Base-by-base conservation (phyloP, 2,113 vertebrate species). In the Perca fluviatilis region DNA sequence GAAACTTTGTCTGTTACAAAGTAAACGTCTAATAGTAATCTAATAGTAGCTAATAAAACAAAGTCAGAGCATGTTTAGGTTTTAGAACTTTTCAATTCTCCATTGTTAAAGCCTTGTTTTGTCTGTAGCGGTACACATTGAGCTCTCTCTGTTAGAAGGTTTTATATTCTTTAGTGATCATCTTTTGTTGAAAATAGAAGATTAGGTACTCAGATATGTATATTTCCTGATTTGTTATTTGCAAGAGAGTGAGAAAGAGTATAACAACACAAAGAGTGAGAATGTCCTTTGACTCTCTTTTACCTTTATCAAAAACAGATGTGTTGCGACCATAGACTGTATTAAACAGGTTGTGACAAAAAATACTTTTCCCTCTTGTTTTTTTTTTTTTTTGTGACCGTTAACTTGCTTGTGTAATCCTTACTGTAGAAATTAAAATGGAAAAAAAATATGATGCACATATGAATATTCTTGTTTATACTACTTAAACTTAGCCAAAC, bases 1-100 rank as follows among this genome's bases (percentile, higher is more conserved):
- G 30, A 74, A 86, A 86, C 54, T 82, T 88, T n/a, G 14, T 88
- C 51, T 90, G 84, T 66, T 23, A 33, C 27, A 40, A 10, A 40
- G 8, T 40, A 40, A 10, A 40, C 0, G 9, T 40, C 7, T 9
- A 33, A 33, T 33, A 33, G 30, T 5, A 5, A 33, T 33, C 30
- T 33, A 33, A 33, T 9, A 2, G 7, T 8, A 40, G 7, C 36
- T 40, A 10, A 3, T 43, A 10, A 3, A 3, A 10, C 40, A 43
- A 11, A 43, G 40, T 10, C 10, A 43, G 53, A 3, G 53, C 6
- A 13, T 4, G 54, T 3, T 47, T 3, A 53, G 10, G 11, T 19
- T 12, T 25, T 27, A 60, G 25, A 30, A 19, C 13, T 23, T 33
- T 51, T 36, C 27, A 36, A 0, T 61, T 47, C 19, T 63, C 2